Evolutionary conservation across 2,888 invertebrate species (phyloP), one percentile per base, ranked within the genome.

Genomic region (Serrognathus titanus): DNA sequence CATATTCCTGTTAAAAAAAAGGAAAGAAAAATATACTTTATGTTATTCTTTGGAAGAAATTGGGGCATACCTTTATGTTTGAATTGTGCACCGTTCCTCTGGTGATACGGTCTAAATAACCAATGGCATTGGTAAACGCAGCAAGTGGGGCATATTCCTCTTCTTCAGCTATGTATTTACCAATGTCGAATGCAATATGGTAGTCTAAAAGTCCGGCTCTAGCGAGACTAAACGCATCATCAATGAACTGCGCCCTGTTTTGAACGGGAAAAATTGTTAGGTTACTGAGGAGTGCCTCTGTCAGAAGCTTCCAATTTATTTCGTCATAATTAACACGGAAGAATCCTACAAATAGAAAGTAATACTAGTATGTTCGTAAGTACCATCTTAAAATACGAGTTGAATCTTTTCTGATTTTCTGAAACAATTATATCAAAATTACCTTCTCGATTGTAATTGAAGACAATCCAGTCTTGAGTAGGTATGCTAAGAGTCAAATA

Each of bases 221-320:
- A 7, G 79, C 78, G 13, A 75, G 62, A 53, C 70, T 69, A 43
- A 73, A 65, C 6, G 79, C 73, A 69, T 84, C 83, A 63, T 83
- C 81, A 24, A 84, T 69, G 9, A 84, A 69, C 63, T 83, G 81
- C 1, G 81, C 82, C 55, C 83, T 69, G 63, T 81, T 81, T 11
- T 78, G 69, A 0, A 74, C 68, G 43, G 78, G 71, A 52, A 82
- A 79, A 13, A 59, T 58, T 6, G 48, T 13, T 9, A 60, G 58
- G 20, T 43, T 43, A 16, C 3, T 43, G 10, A 9, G 4, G 35
- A 66, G 55, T 38, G 63, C 54, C 11, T 57, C 56, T 11, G 53
- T 55, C 40, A 69, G 58, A n/a, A 63, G 10, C 11, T 43, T 36
- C 69, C 69, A 69, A 41, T 64, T 66, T 6, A 46, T 16, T 3